Percentiles rank a stretch among this genome's conserved stretches.
Evolutionary conservation across 2,113 vertebrate species (phyloP).

Genomic region (Channa maculata): DNA sequence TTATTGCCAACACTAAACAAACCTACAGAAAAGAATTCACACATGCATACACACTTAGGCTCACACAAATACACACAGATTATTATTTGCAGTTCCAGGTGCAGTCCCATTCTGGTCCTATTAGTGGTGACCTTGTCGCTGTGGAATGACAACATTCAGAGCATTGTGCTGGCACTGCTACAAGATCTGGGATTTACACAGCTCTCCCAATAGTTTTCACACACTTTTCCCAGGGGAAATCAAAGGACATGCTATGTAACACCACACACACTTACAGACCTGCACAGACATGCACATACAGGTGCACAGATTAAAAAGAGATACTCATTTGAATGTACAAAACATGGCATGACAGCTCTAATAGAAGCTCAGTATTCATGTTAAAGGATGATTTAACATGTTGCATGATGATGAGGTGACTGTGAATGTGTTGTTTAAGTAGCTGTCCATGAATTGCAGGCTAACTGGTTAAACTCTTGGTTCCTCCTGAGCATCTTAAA

Average conservation of each 20-base stretch:
- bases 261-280: slow-evolving; percentile 9
- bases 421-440: neutral
- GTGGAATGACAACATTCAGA: slow-evolving; percentile 73
- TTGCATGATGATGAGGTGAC: no score
- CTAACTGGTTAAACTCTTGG: no score
- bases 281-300: neutral
- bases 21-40: slow-evolving; percentile 23
- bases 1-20: slow-evolving; percentile 31
- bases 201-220: slow-evolving; percentile 41
- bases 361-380: no score
- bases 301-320: slow-evolving; percentile 17
- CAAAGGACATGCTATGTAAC: slow-evolving; percentile 40
- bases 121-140: slow-evolving; percentile 74
- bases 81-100: slow-evolving; percentile 53
- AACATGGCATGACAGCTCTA: neutral
- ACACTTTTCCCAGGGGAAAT: slow-evolving; percentile 53
- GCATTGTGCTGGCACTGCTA: slow-evolving; percentile 62
- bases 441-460: neutral
- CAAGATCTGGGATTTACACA: slow-evolving; percentile 60
- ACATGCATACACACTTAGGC: neutral
- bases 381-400: no score
- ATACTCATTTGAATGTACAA: neutral
- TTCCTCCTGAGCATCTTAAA: no score
- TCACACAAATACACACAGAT: slow-evolving; percentile 20
- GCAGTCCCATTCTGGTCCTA: slow-evolving; percentile 72